Conservation (phyloP, 2,113 vertebrate species). For the Lepisosteus oculatus region DNA sequence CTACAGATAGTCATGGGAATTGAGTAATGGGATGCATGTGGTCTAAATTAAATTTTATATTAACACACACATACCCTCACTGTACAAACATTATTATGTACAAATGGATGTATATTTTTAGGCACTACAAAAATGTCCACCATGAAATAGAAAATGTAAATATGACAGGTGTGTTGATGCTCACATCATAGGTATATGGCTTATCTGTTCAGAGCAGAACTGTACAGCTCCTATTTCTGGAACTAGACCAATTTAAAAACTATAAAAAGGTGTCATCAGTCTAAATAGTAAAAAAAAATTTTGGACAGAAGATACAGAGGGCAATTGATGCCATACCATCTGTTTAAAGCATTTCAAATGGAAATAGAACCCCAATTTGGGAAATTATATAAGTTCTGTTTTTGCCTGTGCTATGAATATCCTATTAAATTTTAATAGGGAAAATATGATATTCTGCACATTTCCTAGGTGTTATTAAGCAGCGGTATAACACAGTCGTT, state of each 20-base stretch:
- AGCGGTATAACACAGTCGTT: not conserved
- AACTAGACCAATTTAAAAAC: slow-evolving; percentile 56
- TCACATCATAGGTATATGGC: slow-evolving; percentile 39
- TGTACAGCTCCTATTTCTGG: slow-evolving; percentile 26
- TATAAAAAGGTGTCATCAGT: slow-evolving; percentile 43
- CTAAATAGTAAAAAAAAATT: not conserved
- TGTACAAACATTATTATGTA: slow-evolving; percentile 40
- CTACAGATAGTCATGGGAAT: too few species aligned
- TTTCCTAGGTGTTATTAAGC: not conserved
- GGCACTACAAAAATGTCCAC: too few species aligned
- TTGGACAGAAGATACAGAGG: slow-evolving; percentile 3
- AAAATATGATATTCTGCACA: not conserved
- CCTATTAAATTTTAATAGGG: not conserved
- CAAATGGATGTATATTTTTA: slow-evolving; percentile 23
- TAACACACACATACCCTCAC: slow-evolving; percentile 37
- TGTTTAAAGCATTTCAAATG: slow-evolving; percentile 10
- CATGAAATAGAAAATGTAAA: not conserved
- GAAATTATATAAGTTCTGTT: not conserved
- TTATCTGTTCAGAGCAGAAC: slow-evolving; percentile 50
- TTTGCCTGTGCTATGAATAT: slow-evolving; percentile 11
- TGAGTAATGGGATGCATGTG: too few species aligned
- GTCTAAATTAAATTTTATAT: slow-evolving; percentile 9
- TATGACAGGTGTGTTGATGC: slow-evolving; percentile 31
- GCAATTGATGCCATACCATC: slow-evolving; percentile 5
- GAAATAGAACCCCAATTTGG: not conserved